Percentiles rank a stretch among this genome's conserved stretches.
Evolutionary conservation across 2,797 vertebrate species (phyloP).

Genomic region (Nannoperca obscura): DNA sequence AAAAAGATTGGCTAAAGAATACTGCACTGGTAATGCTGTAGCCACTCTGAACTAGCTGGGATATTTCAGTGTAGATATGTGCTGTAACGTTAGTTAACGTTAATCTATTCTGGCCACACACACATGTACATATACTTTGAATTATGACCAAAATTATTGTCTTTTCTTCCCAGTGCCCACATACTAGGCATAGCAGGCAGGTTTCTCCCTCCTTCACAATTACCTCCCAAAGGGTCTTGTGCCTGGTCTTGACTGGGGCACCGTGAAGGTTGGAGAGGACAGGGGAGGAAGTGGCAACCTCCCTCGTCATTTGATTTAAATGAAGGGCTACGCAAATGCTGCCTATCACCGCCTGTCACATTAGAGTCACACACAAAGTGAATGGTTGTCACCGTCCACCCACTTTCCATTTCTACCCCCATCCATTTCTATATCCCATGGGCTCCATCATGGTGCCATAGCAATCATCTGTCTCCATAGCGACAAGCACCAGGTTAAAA

Average conservation of each 20-base stretch:
- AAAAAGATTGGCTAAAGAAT: too few species aligned
- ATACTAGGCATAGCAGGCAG: constrained; percentile 46
- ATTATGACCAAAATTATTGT: too few species aligned
- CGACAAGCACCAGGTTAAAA: constrained; percentile 65
- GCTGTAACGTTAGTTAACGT: too few species aligned
- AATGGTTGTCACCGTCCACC: constrained; percentile 59
- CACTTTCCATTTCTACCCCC: constrained; percentile 56
- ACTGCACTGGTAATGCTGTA: too few species aligned
- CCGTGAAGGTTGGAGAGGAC: constrained; percentile 51
- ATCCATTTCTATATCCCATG: constrained; percentile 63
- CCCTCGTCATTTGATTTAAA: constrained; percentile 64
- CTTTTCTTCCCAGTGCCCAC: constrained; percentile 45
- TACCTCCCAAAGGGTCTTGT: constrained; percentile 51
- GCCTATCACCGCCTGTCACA: constrained; percentile 65
- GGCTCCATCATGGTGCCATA: constrained; percentile 48
- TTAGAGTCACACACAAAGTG: constrained; percentile 56
- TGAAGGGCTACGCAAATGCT: constrained; percentile 57
- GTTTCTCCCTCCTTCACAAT: constrained; percentile 52
- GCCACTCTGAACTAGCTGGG: too few species aligned
- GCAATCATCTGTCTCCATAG: constrained; percentile 76
- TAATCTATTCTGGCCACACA: too few species aligned
- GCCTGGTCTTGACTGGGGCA: constrained; percentile 40
- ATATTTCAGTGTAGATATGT: too few species aligned
- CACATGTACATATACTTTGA: too few species aligned
- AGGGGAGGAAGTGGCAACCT: constrained; percentile 42